Base-by-base conservation (phyloP, 2,888 invertebrate genomes). In the Ptychoptera albimana region DNA sequence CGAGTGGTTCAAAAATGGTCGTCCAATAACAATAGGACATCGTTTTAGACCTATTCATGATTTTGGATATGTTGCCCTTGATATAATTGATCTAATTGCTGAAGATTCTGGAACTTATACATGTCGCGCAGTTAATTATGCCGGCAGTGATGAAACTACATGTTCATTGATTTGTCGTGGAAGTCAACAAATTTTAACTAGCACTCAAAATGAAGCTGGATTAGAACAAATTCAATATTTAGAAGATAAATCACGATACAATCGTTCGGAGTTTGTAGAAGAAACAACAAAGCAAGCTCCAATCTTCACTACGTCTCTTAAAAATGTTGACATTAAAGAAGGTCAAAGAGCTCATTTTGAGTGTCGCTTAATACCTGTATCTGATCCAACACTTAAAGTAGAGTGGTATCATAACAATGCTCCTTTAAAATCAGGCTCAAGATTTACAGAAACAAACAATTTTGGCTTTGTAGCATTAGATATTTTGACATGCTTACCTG, bases 401-500 rank as follows among this genome's bases (percentile, higher is more conserved):
- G 89, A 92, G 66, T 94, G 94, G 93, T 91, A 85, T 68, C 87
- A 91, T 57, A 92, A 94, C 58, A 88, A 87, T 55, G 74, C 76
- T 51, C 86, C 91, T 0, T 72, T 93, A 1, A 89, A 91, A 64
- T 87, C 88, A 49, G 93, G 94, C 37, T 92, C 93, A 8, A 78
- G 97, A 54, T 97, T 96, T 63, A 86, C 88, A 10, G 91, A 94
- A 66, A 89, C 91, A 8, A 88, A 93, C 59, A 96, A 91, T 66
- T 97, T 98, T 61, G 97, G 97, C 37, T 97, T 92, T 61, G 94
- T 96, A 11, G 91, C 94, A 16, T 70, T 98, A 46, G 97, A 98
- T 60, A 93, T 98, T 53, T 78, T 93, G 72, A 86, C 93, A 53
- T 86, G 91, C 47, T 81, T 93, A 57, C 88, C 94, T 8, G 97